A percentile compares a stretch with the other conserved stretches of the same genome.
These are phyloP conservation scores for Dinocampus coccinellae DNA, from an alignment of 2,888 invertebrate species.

Conservation along the genomic window DNA sequence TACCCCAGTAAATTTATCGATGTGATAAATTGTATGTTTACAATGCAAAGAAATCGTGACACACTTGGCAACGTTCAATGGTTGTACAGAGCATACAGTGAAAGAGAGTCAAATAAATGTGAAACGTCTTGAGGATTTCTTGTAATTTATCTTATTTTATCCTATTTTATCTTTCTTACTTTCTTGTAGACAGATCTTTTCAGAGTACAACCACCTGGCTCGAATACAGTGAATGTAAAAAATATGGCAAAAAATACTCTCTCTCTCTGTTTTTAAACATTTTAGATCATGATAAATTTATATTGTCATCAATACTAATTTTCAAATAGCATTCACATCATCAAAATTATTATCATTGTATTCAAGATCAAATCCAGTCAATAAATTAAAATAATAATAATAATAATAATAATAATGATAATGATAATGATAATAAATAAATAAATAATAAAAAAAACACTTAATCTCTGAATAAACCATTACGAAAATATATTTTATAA, in stretches of 20 bases:
- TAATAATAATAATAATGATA: no score
- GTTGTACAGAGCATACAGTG: conserved; percentile 9
- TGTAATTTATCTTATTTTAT: neutral
- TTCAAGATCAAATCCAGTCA: no score
- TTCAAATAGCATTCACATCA: neutral
- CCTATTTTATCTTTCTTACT: neutral
- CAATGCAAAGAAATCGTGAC: conserved; percentile 8
- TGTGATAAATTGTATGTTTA: conserved; percentile 10
- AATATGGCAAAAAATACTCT: neutral
- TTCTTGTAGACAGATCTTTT: neutral
- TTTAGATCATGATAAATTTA: neutral
- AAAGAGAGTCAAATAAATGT: conserved; percentile 26
- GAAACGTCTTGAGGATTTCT: neutral
- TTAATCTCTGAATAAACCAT: no score
- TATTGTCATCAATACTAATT: neutral
- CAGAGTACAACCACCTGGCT: conserved; percentile 3
- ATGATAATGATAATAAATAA: no score
- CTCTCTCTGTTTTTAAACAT: neutral
- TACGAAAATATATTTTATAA: no score
- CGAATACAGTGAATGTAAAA: neutral
- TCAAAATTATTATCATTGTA: no score
- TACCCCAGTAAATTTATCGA: conserved; percentile 9
- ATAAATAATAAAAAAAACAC: no score
- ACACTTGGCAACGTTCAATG: conserved; percentile 16
- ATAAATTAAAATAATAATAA: no score